Percentiles rank a stretch among this genome's conserved stretches.
Conservation (phyloP, 2,797 vertebrate species). For the Myotis planiceps region DNA sequence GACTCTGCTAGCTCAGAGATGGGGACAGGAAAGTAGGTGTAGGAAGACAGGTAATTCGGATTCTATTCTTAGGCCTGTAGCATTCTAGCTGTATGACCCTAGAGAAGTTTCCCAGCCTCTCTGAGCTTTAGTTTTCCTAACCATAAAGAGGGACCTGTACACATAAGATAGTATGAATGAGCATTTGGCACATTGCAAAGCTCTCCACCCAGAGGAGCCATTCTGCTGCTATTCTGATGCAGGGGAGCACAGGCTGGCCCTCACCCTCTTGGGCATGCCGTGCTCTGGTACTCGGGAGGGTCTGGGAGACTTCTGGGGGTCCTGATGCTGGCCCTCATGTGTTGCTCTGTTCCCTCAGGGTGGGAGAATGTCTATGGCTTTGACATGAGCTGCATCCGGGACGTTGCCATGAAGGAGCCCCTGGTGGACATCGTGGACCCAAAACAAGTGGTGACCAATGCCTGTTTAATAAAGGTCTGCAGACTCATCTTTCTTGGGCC, state of each 20-base stretch:
- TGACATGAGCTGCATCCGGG: conserved; percentile 99
- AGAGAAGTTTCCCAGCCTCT: neutral
- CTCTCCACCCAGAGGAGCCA: neutral
- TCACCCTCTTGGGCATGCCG: neutral
- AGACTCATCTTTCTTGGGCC: neutral
- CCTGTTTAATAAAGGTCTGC: conserved; percentile 97
- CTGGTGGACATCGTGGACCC: conserved; percentile 97
- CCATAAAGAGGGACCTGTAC: neutral
- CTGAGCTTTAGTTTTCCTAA: neutral
- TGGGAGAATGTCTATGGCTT: conserved; percentile 99
- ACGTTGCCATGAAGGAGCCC: conserved; percentile 98
- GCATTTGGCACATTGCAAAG: accelerated
- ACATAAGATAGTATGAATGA: neutral
- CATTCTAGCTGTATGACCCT: neutral
- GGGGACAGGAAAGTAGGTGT: neutral
- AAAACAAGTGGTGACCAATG: conserved; percentile 98
- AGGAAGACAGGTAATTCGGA: no score
- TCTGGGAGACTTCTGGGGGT: neutral
- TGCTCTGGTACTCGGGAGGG: neutral
- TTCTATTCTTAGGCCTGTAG: neutral
- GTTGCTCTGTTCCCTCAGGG: conserved; percentile 89
- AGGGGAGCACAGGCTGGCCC: accelerated
- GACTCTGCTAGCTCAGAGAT: neutral
- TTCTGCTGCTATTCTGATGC: neutral
- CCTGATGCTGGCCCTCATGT: conserved; percentile 24